A percentile compares a stretch with the other conserved stretches of the same genome.
phyloP scores from a whole-genome alignment of 2,888 invertebrate genomes.

The Orchestes rusci region DNA sequence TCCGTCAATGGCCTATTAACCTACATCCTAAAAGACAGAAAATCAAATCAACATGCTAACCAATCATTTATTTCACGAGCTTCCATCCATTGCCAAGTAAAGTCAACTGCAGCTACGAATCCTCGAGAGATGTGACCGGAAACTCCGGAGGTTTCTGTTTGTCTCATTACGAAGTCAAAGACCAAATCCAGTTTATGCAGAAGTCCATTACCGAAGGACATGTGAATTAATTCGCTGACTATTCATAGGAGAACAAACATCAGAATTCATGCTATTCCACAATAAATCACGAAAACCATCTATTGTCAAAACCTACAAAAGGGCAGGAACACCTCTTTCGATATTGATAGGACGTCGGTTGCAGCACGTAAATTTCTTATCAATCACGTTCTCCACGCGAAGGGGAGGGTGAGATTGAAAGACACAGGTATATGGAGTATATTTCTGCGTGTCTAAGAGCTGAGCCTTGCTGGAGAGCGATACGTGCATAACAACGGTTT shows the following conservation, averaged over 20 bases:
- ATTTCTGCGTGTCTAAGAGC: too few relatives aligned
- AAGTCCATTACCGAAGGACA: too few relatives aligned
- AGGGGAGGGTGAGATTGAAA: slow-evolving; percentile 11
- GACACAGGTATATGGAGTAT: too few relatives aligned
- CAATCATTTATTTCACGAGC: slow-evolving; percentile 24
- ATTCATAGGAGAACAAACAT: neutral
- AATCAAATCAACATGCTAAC: too few relatives aligned
- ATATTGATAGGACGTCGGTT: slow-evolving; percentile 21
- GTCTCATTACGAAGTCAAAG: slow-evolving; percentile 42
- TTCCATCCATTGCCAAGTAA: slow-evolving; percentile 34
- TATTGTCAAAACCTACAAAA: too few relatives aligned
- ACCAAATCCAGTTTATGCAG: slow-evolving; percentile 38
- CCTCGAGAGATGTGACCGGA: slow-evolving; percentile 33
- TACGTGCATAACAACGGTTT: too few relatives aligned
- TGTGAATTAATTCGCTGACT: too few relatives aligned
- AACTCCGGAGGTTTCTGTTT: slow-evolving; percentile 36
- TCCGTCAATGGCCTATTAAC: too few relatives aligned
- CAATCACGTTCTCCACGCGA: slow-evolving; percentile 18
- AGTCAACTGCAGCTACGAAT: slow-evolving; percentile 20
- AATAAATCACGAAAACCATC: too few relatives aligned
- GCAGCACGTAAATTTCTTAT: slow-evolving; percentile 22
- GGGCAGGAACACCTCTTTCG: slow-evolving; percentile 16
- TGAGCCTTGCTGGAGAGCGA: too few relatives aligned
- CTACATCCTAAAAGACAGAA: too few relatives aligned
- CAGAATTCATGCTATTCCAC: too few relatives aligned